Evolutionary conservation across 2,888 invertebrate genomes (phyloP).

Genomic region (Piscicola geometra): DNA sequence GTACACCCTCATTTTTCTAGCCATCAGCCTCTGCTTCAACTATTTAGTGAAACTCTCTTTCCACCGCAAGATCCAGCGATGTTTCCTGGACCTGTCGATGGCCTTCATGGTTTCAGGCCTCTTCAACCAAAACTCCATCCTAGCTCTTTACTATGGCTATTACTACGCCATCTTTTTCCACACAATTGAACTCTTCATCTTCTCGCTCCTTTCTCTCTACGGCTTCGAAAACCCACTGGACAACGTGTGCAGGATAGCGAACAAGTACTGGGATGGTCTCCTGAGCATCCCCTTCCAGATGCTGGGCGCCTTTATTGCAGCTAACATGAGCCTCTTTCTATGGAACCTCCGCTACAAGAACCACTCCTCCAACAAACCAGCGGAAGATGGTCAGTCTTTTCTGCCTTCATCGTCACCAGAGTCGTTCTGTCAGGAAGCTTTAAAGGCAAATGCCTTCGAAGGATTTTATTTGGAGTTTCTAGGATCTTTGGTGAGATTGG

Average conservation of each 20-base stretch:
- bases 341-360: conserved; percentile 14
- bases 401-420: background rate
- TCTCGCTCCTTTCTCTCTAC: background rate
- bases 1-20: background rate
- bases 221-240: conserved; percentile 6
- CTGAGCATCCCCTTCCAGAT: conserved; percentile 11
- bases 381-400: background rate
- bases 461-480: background rate
- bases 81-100: background rate
- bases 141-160: background rate
- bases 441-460: background rate
- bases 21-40: background rate
- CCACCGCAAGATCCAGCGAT: background rate
- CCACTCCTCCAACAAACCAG: background rate
- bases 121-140: conserved; percentile 7
- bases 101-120: conserved; percentile 6
- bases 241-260: background rate
- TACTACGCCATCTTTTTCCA: conserved; percentile 14
- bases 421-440: background rate
- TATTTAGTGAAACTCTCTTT: background rate
- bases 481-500: background rate
- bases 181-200: background rate
- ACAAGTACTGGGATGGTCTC: conserved; percentile 10
- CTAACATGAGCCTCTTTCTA: conserved; percentile 1
- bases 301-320: conserved; percentile 4